Percentiles rank a stretch among this genome's conserved stretches.
phyloP scores from a whole-genome alignment of 2,888 invertebrate species.

The Noctua comes region DNA sequence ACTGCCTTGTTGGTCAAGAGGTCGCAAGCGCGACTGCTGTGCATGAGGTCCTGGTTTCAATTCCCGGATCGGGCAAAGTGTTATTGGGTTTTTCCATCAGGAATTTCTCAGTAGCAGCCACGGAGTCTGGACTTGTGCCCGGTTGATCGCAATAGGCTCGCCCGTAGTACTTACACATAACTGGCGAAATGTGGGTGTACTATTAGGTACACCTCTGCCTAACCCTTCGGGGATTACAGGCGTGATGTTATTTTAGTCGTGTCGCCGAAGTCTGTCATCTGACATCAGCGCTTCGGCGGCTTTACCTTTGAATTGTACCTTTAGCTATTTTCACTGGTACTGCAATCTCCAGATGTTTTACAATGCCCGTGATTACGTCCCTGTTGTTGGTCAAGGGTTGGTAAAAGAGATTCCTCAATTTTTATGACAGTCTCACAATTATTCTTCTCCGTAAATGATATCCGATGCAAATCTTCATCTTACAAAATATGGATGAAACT shows the following conservation, averaged over 20 bases:
- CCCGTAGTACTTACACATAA: not conserved
- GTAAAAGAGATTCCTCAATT: not conserved
- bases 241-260: not conserved
- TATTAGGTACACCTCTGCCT: not conserved
- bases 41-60: not conserved
- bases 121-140: not conserved
- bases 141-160: not conserved
- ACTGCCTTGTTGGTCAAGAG: not conserved
- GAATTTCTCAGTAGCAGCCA: not conserved
- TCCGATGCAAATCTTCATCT: not conserved
- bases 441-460: not conserved
- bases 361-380: not conserved
- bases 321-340: not conserved
- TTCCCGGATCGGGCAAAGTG: not conserved
- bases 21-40: not conserved
- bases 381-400: not conserved
- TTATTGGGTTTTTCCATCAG: not conserved
- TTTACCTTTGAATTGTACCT: not conserved
- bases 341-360: not conserved
- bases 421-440: not conserved
- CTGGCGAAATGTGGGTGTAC: not conserved
- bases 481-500: not conserved
- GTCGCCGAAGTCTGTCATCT: not conserved
- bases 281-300: not conserved
- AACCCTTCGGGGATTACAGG: not conserved